These are phyloP conservation scores for Nematostella vectensis DNA, from an alignment of 92 coral and sea anemone species.

Conservation along the genomic window DNA sequence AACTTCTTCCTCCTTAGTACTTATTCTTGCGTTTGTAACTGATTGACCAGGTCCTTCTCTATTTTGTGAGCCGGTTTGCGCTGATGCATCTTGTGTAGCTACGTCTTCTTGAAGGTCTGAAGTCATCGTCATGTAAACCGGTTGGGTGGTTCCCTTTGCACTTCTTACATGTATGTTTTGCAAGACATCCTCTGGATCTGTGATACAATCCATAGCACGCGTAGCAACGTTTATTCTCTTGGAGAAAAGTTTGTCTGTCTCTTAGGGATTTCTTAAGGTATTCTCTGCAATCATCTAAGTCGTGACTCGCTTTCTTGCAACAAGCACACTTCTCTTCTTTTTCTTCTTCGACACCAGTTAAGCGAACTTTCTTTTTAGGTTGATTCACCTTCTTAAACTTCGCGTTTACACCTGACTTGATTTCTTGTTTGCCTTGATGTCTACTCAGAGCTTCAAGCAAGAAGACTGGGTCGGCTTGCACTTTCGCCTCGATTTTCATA, in stretches of 20 bases:
- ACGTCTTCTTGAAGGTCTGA: background rate
- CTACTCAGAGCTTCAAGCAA: slow-evolving; percentile 33
- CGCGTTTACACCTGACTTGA: slow-evolving; percentile 2
- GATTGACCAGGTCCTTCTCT: no score
- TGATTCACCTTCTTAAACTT: background rate
- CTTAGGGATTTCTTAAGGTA: slow-evolving; percentile 8
- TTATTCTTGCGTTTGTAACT: slow-evolving; percentile 15
- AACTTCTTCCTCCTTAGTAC: background rate
- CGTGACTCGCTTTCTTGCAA: slow-evolving; percentile 9
- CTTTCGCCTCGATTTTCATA: slow-evolving; percentile 30
- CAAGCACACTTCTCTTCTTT: background rate
- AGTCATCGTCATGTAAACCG: slow-evolving; percentile 38
- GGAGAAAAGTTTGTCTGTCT: slow-evolving; percentile 12
- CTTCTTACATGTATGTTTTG: slow-evolving; percentile 17
- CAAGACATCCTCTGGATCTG: slow-evolving; percentile 21
- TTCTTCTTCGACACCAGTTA: slow-evolving; percentile 1
- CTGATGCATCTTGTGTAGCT: no score
- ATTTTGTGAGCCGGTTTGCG: no score
- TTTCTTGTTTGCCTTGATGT: slow-evolving; percentile 10
- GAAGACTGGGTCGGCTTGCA: slow-evolving; percentile 39
- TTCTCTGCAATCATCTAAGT: slow-evolving; percentile 16
- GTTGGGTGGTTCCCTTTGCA: slow-evolving; percentile 27
- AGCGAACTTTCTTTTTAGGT: background rate
- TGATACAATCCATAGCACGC: slow-evolving; percentile 30
- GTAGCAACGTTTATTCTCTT: slow-evolving; percentile 21